Percentiles rank a stretch among this genome's conserved stretches.
Evolutionary conservation across 2,797 vertebrate genomes (phyloP).

Genomic region (Sciurus vulgaris): DNA sequence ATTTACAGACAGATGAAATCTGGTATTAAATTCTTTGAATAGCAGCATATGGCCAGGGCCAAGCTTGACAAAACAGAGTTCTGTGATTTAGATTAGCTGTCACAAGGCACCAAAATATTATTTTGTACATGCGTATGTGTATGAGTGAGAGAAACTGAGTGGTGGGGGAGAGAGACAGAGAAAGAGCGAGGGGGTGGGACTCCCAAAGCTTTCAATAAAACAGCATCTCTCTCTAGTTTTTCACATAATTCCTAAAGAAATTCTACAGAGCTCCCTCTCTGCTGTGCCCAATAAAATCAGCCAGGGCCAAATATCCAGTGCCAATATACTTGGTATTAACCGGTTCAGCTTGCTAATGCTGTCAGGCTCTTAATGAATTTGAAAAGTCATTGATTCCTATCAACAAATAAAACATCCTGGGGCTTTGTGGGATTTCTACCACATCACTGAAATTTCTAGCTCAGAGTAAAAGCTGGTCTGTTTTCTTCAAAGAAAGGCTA

Average conservation of each 20-base stretch:
- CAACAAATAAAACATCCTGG: neutral
- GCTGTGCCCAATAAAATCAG: neutral
- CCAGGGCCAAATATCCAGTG: neutral
- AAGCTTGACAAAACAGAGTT: constrained; percentile 34
- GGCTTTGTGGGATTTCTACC: neutral
- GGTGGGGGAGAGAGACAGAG: neutral
- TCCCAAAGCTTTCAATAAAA: neutral
- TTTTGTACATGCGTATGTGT: neutral
- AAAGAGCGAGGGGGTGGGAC: too few relatives aligned
- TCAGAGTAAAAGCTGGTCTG: neutral
- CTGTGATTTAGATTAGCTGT: neutral
- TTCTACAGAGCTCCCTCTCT: neutral
- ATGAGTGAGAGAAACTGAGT: neutral
- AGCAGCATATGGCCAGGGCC: constrained; percentile 15
- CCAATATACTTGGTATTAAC: neutral
- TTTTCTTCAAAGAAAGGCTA: neutral
- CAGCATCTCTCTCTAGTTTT: neutral
- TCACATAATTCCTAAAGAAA: neutral
- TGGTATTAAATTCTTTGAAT: constrained; percentile 36
- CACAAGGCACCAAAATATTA: constrained; percentile 5
- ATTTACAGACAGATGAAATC: constrained; percentile 32
- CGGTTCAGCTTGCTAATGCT: constrained; percentile 4
- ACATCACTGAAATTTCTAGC: neutral
- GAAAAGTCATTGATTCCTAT: neutral
- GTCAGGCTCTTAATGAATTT: neutral